phyloP scores from a whole-genome alignment of 2,888 invertebrate species.

The Cabera pusaria region DNA sequence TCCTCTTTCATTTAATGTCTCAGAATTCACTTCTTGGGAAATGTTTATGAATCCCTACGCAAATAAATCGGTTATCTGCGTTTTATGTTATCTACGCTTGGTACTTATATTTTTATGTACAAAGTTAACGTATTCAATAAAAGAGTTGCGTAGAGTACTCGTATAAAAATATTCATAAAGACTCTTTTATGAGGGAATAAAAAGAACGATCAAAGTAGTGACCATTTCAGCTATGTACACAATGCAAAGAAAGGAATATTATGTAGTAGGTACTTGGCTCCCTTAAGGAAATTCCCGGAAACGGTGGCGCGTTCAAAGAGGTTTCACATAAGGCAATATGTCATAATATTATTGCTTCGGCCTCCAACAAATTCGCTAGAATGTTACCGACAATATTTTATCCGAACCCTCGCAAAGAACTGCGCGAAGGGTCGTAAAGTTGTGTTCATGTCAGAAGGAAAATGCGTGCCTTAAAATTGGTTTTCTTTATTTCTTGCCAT shows the following conservation, averaged over 20 bases:
- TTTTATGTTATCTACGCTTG: too few relatives aligned
- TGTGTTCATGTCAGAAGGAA: conserved; percentile 41
- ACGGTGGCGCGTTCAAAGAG: conserved; percentile 51
- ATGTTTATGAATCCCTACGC: too few relatives aligned
- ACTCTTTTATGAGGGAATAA: conserved; percentile 9
- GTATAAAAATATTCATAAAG: too few relatives aligned
- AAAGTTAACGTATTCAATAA: too few relatives aligned
- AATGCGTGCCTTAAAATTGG: conserved; percentile 6
- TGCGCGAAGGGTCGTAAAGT: conserved; percentile 48
- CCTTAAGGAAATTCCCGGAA: conserved; percentile 36
- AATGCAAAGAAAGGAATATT: conserved; percentile 30
- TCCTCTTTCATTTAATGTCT: not conserved
- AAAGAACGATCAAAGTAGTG: conserved; percentile 30
- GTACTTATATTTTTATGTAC: too few relatives aligned
- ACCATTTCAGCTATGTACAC: conserved; percentile 22
- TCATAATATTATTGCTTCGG: conserved; percentile 80
- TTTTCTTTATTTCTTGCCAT: conserved; percentile 7
- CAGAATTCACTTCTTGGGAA: too few relatives aligned
- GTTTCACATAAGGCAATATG: conserved; percentile 69
- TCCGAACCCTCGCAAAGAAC: conserved; percentile 58
- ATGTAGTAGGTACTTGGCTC: conserved; percentile 29
- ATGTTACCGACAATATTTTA: conserved; percentile 75
- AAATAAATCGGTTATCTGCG: too few relatives aligned
- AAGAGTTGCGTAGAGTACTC: too few relatives aligned
- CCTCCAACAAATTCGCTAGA: conserved; percentile 66